Conservation (phyloP, 1,140 invertebrate genomes). For the Microplitis demolitor region DNA sequence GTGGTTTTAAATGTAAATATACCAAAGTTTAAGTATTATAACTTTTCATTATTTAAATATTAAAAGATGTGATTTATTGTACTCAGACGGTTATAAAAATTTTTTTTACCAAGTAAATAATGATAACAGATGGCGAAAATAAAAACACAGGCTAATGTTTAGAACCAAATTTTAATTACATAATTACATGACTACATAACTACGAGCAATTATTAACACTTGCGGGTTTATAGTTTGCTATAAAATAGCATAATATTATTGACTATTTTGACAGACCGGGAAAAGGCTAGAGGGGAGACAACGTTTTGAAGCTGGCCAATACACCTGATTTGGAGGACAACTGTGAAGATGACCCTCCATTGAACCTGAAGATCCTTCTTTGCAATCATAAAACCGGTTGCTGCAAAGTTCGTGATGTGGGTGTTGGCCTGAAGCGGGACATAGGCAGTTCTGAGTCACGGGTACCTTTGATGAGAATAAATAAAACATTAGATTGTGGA, state of each 20-base stretch:
- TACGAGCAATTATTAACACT: too few species aligned
- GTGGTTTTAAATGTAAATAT: background rate
- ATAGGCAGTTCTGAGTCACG: conserved; percentile 60
- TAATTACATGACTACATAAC: too few species aligned
- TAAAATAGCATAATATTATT: background rate
- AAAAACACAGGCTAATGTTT: too few species aligned
- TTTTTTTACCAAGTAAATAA: background rate
- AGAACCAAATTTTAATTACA: too few species aligned
- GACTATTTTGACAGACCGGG: background rate
- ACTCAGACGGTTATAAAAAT: background rate
- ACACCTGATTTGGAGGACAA: conserved; percentile 71
- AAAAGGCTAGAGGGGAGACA: conserved; percentile 62
- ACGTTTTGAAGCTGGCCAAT: conserved; percentile 70
- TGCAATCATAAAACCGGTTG: conserved; percentile 72
- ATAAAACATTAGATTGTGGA: background rate
- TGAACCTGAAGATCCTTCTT: conserved; percentile 50
- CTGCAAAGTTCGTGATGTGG: conserved; percentile 64
- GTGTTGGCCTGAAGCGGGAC: conserved; percentile 68
- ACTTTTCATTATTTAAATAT: background rate
- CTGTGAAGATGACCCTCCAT: conserved; percentile 70
- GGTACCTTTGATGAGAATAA: conserved; percentile 60
- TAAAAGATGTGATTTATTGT: background rate
- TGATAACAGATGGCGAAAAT: too few species aligned
- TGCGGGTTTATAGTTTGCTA: background rate
- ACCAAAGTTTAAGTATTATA: background rate